Conservation (phyloP, 2,797 vertebrate genomes). For the Valencia hispanica region DNA sequence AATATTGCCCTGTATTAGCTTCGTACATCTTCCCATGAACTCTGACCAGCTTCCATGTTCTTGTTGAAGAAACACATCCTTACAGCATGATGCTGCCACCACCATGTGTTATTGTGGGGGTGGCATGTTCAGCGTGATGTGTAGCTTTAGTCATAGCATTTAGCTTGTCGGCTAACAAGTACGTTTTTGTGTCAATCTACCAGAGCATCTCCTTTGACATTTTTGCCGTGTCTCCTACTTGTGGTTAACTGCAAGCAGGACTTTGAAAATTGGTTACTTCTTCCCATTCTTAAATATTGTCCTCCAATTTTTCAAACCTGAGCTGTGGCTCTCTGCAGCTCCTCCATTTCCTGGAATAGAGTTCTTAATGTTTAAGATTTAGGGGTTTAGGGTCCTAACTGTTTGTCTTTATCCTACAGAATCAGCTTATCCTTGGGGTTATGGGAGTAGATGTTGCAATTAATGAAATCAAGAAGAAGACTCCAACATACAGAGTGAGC, state of each 20-base stretch:
- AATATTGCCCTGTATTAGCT: not conserved
- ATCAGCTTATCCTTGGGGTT: slow-evolving; percentile 96
- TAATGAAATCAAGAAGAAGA: slow-evolving; percentile 96
- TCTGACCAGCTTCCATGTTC: not conserved
- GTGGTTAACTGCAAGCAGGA: not conserved
- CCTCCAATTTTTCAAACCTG: not conserved
- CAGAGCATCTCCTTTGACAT: not conserved
- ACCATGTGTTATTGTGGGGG: not conserved
- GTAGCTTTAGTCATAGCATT: not conserved
- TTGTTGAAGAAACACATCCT: not conserved
- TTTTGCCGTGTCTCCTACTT: not conserved
- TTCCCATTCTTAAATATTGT: not conserved
- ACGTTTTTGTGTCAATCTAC: not conserved
- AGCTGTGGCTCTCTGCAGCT: not conserved
- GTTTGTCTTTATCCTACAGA: slow-evolving; percentile 76
- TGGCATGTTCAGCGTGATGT: not conserved
- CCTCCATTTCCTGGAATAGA: not conserved
- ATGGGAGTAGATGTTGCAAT: slow-evolving; percentile 97
- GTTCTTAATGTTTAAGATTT: not conserved
- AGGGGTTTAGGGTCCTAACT: slow-evolving; percentile 13
- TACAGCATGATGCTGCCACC: slow-evolving; percentile 1
- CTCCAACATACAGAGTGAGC: slow-evolving; percentile 92
- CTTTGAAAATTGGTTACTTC: not conserved
- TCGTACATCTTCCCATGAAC: not conserved
- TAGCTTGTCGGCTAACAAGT: no score